These are phyloP conservation scores for Chrysaora quinquecirrha DNA, from an alignment of 30 jellyfish, hydroid and myxozoan genomes.

Conservation along the genomic window DNA sequence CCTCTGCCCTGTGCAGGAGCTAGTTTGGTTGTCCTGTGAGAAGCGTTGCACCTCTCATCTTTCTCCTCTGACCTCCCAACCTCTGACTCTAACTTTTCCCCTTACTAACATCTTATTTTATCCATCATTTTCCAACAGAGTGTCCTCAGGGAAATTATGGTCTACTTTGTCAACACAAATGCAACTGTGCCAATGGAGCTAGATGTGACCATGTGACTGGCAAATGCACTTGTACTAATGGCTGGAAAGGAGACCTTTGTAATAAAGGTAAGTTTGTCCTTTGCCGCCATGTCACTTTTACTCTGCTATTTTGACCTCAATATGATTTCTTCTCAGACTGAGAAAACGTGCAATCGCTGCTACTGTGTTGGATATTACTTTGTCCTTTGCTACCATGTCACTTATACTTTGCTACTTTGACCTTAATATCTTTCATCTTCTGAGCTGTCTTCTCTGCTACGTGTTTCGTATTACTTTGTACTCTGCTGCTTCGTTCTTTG, in stretches of 20 bases:
- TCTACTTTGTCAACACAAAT: neutral
- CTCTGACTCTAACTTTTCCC: neutral
- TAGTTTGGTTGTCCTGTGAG: no score
- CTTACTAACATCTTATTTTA: neutral
- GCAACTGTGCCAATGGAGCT: constrained; percentile 21
- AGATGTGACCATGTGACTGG: constrained; percentile 11
- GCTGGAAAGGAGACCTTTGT: constrained; percentile 7
- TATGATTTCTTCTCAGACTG: neutral
- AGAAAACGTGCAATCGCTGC: neutral
- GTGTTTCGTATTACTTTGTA: no score
- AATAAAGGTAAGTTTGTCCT: neutral
- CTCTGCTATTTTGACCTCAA: neutral
- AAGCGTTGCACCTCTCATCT: no score
- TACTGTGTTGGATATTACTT: no score
- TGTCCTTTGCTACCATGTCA: neutral
- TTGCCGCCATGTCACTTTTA: neutral
- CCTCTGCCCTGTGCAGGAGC: no score
- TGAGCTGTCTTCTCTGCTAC: no score
- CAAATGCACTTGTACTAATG: neutral
- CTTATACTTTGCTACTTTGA: neutral
- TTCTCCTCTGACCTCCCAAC: neutral
- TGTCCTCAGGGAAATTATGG: constrained; percentile 20
- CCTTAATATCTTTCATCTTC: no score
- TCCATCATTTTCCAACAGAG: constrained; percentile 1
- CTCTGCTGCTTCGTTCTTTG: no score